These are phyloP conservation scores for Eugnorisma glareosa DNA, from an alignment of 2,888 invertebrate genomes.

Conservation along the genomic window DNA sequence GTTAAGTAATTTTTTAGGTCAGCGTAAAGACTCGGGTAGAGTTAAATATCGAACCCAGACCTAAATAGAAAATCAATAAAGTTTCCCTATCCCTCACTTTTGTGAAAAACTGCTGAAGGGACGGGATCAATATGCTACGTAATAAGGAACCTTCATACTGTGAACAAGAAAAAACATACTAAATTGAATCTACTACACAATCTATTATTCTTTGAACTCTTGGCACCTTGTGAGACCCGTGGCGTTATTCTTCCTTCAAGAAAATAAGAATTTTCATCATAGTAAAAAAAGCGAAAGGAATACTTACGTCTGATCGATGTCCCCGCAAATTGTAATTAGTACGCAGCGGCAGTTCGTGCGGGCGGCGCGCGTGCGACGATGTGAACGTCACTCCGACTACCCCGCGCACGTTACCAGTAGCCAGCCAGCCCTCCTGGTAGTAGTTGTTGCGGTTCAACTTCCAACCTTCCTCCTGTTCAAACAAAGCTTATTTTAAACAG, in stretches of 20 bases:
- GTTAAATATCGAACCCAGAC: conserved; percentile 44
- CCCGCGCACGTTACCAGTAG: conserved; percentile 98
- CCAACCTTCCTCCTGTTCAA: conserved; percentile 97
- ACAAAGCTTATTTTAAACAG: conserved; percentile 50
- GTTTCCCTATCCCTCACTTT: conserved; percentile 9
- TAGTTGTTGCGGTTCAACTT: conserved; percentile 98
- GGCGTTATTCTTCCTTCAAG: neutral
- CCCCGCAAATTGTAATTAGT: conserved; percentile 99
- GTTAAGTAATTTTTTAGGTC: conserved; percentile 45
- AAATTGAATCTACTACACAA: conserved; percentile 25
- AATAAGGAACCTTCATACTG: conserved; percentile 1
- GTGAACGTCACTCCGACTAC: conserved; percentile 99
- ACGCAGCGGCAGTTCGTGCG: conserved; percentile 95
- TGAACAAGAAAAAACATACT: conserved; percentile 15
- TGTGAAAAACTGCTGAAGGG: conserved; percentile 19
- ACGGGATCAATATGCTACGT: conserved; percentile 24
- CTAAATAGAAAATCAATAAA: conserved; percentile 53
- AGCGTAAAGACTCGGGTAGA: conserved; percentile 19
- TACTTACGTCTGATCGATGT: conserved; percentile 97
- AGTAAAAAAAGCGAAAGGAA: neutral
- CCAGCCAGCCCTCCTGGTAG: conserved; percentile 99
- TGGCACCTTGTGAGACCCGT: neutral
- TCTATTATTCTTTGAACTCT: conserved; percentile 2
- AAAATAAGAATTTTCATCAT: neutral
- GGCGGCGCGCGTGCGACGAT: conserved; percentile 97